Evolutionary conservation across 2,113 vertebrate species (phyloP).

Genomic region (Dipodomys merriami): DNA sequence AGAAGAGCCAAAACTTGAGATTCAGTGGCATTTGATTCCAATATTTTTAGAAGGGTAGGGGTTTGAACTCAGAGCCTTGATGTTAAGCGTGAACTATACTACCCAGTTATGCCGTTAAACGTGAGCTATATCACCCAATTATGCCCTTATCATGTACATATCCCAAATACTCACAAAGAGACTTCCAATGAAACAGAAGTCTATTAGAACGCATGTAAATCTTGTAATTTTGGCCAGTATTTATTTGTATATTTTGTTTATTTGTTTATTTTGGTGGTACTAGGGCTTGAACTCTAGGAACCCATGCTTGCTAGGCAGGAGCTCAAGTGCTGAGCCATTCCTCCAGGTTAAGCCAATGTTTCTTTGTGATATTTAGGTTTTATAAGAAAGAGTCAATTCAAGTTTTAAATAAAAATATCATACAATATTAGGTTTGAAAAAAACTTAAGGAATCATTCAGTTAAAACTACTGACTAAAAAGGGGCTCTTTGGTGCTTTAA

Average conservation of each 20-base stretch:
- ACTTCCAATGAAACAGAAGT: constrained; percentile 23
- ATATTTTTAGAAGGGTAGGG: background rate
- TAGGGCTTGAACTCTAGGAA: too few relatives aligned
- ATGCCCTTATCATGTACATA: background rate
- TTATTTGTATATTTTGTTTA: constrained; percentile 36
- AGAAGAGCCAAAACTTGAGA: background rate
- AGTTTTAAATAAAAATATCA: constrained; percentile 52
- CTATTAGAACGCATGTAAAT: background rate
- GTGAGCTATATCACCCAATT: background rate
- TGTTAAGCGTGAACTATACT: background rate
- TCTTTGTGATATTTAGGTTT: constrained; percentile 40
- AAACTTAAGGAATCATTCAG: background rate
- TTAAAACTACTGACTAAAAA: constrained; percentile 34
- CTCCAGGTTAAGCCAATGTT: background rate
- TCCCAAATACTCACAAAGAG: background rate
- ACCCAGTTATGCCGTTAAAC: background rate
- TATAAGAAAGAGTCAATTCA: background rate
- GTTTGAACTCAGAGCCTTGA: too few relatives aligned
- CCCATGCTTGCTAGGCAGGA: too few relatives aligned
- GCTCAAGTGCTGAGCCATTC: too few relatives aligned
- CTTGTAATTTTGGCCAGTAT: background rate
- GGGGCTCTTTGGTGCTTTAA: background rate
- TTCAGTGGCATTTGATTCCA: background rate
- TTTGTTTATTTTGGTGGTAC: background rate
- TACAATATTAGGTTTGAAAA: background rate